phyloP scores from a whole-genome alignment of 2,113 vertebrate genomes.

The Gymnogyps californianus region DNA sequence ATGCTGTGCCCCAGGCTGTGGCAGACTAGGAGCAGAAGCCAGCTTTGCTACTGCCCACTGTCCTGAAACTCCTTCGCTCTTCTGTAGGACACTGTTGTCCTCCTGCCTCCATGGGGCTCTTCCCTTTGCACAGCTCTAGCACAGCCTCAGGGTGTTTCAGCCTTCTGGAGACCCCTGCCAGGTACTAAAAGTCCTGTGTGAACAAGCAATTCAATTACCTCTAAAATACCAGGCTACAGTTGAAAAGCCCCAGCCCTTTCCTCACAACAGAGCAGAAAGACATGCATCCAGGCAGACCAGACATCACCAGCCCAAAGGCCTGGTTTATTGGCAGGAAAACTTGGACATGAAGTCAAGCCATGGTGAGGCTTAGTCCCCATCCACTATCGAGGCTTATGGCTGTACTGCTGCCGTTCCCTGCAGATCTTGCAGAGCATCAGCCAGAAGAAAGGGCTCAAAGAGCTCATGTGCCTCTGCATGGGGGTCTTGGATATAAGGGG shows the following conservation, averaged over 20 bases:
- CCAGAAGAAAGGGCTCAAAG: not conserved
- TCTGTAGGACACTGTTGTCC: not conserved
- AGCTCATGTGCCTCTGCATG: not conserved
- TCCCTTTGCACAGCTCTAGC: not conserved
- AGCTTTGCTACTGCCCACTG: not conserved
- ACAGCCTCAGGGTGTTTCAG: not conserved
- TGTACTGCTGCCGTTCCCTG: not conserved
- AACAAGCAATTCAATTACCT: not conserved
- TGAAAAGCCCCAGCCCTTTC: not conserved
- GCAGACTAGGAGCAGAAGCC: not conserved
- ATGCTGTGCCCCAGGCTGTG: not conserved
- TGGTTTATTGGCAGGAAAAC: not conserved
- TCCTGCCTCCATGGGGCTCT: not conserved
- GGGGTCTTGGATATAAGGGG: not conserved
- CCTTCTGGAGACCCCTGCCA: not conserved
- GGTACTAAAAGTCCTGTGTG: not conserved
- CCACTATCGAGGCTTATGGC: not conserved
- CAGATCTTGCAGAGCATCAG: not conserved
- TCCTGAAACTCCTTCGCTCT: not conserved
- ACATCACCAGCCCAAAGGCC: not conserved
- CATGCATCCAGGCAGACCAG: not conserved
- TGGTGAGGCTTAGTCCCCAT: not conserved
- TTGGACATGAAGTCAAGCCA: not conserved
- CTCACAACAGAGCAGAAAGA: not conserved
- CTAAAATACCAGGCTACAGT: not conserved